Percentiles rank a stretch among this genome's conserved stretches.
Conservation (phyloP, 2,113 vertebrate species). For the Saguinus imperator region DNA sequence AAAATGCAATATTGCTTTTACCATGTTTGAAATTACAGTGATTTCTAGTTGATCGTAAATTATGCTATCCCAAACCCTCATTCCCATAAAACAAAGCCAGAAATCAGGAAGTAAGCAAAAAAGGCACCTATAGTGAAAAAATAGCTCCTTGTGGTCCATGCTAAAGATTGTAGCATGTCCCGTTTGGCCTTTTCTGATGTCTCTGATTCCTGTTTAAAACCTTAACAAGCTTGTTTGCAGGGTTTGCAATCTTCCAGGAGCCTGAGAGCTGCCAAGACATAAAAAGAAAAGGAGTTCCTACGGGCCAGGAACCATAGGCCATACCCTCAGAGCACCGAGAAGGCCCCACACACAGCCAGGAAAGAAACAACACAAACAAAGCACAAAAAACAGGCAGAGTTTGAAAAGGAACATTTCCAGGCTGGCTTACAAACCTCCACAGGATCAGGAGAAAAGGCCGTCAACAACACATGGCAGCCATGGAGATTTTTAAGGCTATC, state of each 20-base stretch:
- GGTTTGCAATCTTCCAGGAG: neutral
- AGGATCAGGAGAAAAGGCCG: neutral
- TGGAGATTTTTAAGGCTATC: neutral
- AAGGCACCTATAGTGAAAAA: neutral
- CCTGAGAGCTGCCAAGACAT: neutral
- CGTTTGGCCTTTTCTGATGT: neutral
- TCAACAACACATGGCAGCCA: neutral
- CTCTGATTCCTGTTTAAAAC: neutral
- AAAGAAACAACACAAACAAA: neutral
- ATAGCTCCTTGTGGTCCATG: neutral
- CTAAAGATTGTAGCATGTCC: fast-evolving
- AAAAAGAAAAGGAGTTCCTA: neutral
- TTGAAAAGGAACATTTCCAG: neutral
- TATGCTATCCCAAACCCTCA: neutral
- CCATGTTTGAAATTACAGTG: neutral
- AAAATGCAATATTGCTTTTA: neutral
- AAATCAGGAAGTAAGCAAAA: neutral
- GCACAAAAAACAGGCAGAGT: neutral
- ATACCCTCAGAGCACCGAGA: neutral
- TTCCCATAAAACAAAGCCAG: neutral
- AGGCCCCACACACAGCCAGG: neutral
- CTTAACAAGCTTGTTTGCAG: neutral
- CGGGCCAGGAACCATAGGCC: neutral
- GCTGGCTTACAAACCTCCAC: neutral
- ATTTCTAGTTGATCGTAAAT: neutral